Conservation (phyloP, 2,797 vertebrate species). For the Diceros bicornis region DNA sequence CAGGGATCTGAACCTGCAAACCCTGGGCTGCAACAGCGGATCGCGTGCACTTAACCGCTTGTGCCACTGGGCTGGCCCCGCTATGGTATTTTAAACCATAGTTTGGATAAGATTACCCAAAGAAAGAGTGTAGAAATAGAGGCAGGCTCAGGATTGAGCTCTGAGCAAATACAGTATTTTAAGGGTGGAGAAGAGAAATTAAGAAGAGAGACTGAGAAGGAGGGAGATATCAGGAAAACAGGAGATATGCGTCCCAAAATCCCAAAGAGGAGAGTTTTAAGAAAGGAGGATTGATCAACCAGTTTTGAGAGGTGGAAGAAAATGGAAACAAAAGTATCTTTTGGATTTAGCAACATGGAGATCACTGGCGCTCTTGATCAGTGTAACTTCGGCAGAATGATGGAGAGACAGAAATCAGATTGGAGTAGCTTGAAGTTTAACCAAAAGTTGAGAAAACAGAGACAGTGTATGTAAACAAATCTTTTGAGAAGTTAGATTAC, state of each 20-base stretch:
- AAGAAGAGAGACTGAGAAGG: not conserved
- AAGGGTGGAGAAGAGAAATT: not conserved
- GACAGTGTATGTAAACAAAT: not conserved
- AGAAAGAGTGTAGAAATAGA: not conserved
- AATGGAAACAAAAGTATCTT: not conserved
- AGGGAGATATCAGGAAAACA: not conserved
- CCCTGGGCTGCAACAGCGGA: too few relatives aligned
- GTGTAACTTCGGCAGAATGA: not conserved
- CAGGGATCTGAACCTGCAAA: too few relatives aligned
- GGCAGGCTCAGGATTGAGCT: not conserved
- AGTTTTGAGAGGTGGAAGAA: not conserved
- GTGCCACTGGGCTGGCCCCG: not conserved
- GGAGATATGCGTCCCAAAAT: not conserved
- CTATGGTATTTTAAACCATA: not conserved
- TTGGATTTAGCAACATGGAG: not conserved
- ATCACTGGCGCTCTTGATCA: not conserved
- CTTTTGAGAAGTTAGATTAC: not conserved
- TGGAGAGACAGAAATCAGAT: not conserved
- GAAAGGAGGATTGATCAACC: not conserved
- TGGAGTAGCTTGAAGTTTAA: not conserved
- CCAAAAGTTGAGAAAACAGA: not conserved
- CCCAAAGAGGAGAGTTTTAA: not conserved
- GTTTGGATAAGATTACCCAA: not conserved
- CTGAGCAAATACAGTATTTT: not conserved
- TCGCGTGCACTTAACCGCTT: too few relatives aligned